Evolutionary conservation across 2,113 vertebrate species (phyloP), one percentile per base, ranked within the genome.

Genomic region (Marmota flaviventris): DNA sequence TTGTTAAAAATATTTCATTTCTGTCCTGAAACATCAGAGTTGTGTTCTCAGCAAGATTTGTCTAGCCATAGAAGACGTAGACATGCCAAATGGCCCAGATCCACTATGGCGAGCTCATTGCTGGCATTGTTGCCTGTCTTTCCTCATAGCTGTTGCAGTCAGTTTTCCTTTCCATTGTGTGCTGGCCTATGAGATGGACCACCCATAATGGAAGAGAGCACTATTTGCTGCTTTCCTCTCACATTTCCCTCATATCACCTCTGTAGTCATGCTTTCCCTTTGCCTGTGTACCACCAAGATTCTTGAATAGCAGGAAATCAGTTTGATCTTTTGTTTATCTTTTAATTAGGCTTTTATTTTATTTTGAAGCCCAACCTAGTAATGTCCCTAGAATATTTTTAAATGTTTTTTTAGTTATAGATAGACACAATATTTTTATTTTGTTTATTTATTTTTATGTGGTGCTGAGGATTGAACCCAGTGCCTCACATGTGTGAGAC

Each of bases 71-170:
- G 45, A 93, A 83, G 29, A n/a, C 1, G 1, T 2, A 32, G 16
- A 56, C 51, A 1, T 53, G 4, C 20, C 78, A 32, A 0, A 24
- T 16, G 5, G 58, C 32, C 53, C 56, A 29, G 0, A 17, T 25
- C n/a, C 34, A 12, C 10, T 14, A 0, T 9, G 39, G 29, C 0
- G 3, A 6, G 22, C 53, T 17, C 20, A 10, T 34, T 9, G 12
- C 45, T 58, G 48, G 27, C 34, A 0, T 7, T 81, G 14, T 37
- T n/a, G 20, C 37, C 9, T 48, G 25, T n/a, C 45, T 53, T 61
- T 32, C 13, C 45, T 45, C 27, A 82, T 16, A 18, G 11, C 61
- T n/a, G 16, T 42, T 88, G 29, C 53, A 10, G 12, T 10, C 9
- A 0, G 7, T 22, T 29, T 67, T 73, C 29, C 42, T 89, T 34